These are phyloP conservation scores for Homarus gammarus DNA, from an alignment of 2,888 invertebrate genomes.

Conservation along the genomic window DNA sequence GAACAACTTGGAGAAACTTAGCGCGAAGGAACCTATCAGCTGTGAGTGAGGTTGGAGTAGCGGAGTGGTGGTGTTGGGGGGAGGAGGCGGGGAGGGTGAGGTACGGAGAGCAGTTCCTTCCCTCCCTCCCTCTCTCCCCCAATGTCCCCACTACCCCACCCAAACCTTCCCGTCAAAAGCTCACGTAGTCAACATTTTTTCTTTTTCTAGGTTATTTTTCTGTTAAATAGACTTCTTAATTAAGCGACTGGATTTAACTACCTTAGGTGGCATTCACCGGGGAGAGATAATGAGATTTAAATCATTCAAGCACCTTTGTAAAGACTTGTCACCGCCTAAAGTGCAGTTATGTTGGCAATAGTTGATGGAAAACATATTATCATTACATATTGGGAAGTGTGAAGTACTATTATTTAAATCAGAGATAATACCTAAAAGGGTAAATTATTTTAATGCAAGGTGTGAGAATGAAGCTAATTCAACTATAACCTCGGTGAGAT, in stretches of 20 bases:
- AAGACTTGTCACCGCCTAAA: too few relatives aligned
- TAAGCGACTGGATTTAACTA: neutral
- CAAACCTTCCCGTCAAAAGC: constrained; percentile 11
- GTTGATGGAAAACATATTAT: too few relatives aligned
- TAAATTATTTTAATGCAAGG: too few relatives aligned
- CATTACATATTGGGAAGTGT: too few relatives aligned
- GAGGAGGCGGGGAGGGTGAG: constrained; percentile 25
- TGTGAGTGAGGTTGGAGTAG: constrained; percentile 33
- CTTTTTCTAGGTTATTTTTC: constrained; percentile 29
- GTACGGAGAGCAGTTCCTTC: constrained; percentile 28
- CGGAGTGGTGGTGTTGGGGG: neutral
- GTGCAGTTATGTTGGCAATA: too few relatives aligned
- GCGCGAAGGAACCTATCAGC: constrained; percentile 45
- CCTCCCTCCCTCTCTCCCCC: constrained; percentile 4
- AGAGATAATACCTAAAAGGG: too few relatives aligned
- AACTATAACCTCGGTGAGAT: too few relatives aligned
- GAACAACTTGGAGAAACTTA: constrained; percentile 1
- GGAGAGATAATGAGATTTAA: neutral
- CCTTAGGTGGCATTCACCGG: neutral
- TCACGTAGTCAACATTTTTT: constrained; percentile 34
- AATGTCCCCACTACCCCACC: neutral
- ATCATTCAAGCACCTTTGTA: too few relatives aligned
- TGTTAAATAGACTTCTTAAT: constrained; percentile 1
- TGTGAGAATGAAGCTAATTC: too few relatives aligned
- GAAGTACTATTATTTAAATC: too few relatives aligned